Conservation (phyloP, 2,888 invertebrate species). For the Cephus runcator region DNA sequence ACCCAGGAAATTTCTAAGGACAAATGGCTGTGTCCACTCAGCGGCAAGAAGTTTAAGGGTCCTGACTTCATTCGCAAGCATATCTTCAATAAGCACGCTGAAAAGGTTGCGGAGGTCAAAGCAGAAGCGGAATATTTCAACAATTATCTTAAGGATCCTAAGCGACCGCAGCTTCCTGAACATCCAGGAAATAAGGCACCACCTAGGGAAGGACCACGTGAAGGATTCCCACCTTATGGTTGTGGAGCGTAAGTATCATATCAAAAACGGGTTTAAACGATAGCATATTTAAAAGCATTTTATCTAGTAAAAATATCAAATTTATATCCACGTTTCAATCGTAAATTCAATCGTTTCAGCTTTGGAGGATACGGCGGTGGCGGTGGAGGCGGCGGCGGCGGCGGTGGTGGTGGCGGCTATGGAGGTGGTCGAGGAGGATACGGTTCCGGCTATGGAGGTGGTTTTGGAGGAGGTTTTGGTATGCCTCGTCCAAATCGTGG, state of each 20-base stretch:
- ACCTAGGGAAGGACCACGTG: slow-evolving; percentile 63
- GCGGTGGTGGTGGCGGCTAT: slow-evolving; percentile 48
- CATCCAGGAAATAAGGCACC: slow-evolving; percentile 74
- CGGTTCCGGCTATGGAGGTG: slow-evolving; percentile 54
- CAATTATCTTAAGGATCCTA: slow-evolving; percentile 93
- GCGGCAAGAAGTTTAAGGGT: slow-evolving; percentile 98
- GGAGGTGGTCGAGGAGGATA: slow-evolving; percentile 58
- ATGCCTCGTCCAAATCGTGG: slow-evolving; percentile 67
- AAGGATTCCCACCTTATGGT: slow-evolving; percentile 64
- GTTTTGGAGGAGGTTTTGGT: slow-evolving; percentile 54
- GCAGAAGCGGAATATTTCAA: slow-evolving; percentile 98
- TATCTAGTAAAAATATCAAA: neutral
- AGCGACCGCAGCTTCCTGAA: slow-evolving; percentile 93
- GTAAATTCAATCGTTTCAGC: slow-evolving; percentile 31
- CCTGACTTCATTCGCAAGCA: slow-evolving; percentile 99
- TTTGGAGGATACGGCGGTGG: slow-evolving; percentile 51
- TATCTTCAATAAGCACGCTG: slow-evolving; percentile 96
- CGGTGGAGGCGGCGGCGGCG: slow-evolving; percentile 52
- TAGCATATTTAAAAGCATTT: neutral
- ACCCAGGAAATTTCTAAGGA: slow-evolving; percentile 97
- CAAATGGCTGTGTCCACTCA: slow-evolving; percentile 98
- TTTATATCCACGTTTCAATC: slow-evolving; percentile 11
- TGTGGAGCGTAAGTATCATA: slow-evolving; percentile 60
- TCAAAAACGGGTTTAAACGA: neutral
- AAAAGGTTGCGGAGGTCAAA: slow-evolving; percentile 96